These are phyloP conservation scores for Xerus rutilus DNA, from an alignment of 2,797 vertebrate species.

Conservation along the genomic window DNA sequence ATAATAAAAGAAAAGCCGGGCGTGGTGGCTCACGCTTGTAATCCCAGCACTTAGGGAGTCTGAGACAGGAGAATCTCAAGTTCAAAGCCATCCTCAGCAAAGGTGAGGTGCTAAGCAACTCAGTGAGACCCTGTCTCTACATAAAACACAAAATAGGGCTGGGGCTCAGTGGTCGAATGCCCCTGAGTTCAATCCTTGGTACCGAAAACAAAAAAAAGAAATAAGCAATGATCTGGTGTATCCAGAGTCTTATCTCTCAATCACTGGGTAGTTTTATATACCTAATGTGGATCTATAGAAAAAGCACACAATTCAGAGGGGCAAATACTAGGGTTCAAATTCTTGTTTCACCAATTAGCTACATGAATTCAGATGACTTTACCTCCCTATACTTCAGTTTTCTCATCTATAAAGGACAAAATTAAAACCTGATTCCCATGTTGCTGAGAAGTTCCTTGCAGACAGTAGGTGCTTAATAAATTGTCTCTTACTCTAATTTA, in stretches of 20 bases:
- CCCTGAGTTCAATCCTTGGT: too few relatives aligned
- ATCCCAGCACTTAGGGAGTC: too few relatives aligned
- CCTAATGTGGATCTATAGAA: background rate
- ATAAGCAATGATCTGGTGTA: background rate
- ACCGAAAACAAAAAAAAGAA: too few relatives aligned
- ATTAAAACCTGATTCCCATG: background rate
- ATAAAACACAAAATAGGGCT: too few relatives aligned
- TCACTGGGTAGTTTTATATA: background rate
- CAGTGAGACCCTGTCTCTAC: too few relatives aligned
- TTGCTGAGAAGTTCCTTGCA: background rate
- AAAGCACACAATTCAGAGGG: background rate
- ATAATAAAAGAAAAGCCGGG: background rate
- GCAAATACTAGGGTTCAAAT: background rate
- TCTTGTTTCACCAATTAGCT: background rate
- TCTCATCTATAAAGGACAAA: background rate
- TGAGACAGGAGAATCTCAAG: too few relatives aligned
- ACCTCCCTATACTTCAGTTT: background rate
- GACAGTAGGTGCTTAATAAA: background rate
- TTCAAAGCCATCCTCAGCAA: too few relatives aligned
- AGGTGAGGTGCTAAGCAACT: too few relatives aligned
- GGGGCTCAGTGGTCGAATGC: too few relatives aligned
- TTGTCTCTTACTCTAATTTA: background rate
- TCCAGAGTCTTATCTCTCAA: background rate
- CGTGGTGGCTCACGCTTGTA: too few relatives aligned
- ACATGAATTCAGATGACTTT: background rate